Evolutionary conservation across 2,113 vertebrate species (phyloP), one percentile per base, ranked within the genome.

Genomic region (Manacus vitellinus): DNA sequence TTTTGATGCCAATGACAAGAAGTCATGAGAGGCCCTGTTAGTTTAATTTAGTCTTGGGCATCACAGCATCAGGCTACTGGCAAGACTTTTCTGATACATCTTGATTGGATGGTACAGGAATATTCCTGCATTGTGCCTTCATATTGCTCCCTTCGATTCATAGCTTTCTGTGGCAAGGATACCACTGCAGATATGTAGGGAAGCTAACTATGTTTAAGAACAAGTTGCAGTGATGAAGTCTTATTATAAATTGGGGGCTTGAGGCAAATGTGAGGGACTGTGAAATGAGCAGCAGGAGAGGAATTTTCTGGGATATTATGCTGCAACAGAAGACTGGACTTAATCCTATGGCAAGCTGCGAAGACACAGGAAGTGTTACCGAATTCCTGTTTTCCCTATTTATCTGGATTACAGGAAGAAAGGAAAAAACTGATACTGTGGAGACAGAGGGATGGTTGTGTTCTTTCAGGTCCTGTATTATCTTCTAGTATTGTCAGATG

Each of bases 141-240:
- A 25, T 12, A 35, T 31, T n/a, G 17, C 4, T 23, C 30, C n/a
- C 28, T 49, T 54, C 0, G 4, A 35, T 10, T 19, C 1, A 1
- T 0, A 55, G 10, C n/a, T 71, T 30, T 30, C 2, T 56, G 58
- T 23, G 30, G 25, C 12, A 58, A 46, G 18, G 55, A 61, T 5
- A 6, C 20, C 55, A 10, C 16, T 56, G 58, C 6, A 51, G 35
- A 19, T 0, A 2, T 0, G 2, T 8, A 39, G 49, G 56, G 39
- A 85, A 83, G 21, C 10, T 41, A 46, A n/a, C 19, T 54, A n/a
- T 51, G 23, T 39, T 28, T 12, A 74, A 54, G 31, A 74, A 15
- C 41, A 66, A 58, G 10, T 10, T 18, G 49, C 18, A 65, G 27
- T 0, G 1, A 23, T 39, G 23, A 33, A 70, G 24, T 39, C 21